A percentile compares a stretch with the other conserved stretches of the same genome.
Conservation (phyloP, 1,140 invertebrate species). For the Philaenus spumarius region DNA sequence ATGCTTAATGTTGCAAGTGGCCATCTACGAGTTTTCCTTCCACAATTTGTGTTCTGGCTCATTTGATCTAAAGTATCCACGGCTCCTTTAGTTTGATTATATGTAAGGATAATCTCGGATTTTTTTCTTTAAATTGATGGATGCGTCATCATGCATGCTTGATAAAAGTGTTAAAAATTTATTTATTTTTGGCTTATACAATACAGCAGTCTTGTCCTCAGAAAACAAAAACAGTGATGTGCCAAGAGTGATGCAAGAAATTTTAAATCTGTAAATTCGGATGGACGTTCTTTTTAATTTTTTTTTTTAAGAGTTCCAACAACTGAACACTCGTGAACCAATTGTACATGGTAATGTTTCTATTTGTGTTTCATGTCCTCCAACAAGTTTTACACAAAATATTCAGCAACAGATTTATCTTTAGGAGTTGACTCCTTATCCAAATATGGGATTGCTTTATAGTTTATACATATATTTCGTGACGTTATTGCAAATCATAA, state of each 20-base stretch:
- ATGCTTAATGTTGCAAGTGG: too few relatives aligned
- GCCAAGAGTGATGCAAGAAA: conserved; percentile 27
- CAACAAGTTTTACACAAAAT: too few relatives aligned
- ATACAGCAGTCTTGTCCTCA: conserved; percentile 27
- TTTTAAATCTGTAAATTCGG: background rate
- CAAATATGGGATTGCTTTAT: too few relatives aligned
- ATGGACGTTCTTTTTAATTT: too few relatives aligned
- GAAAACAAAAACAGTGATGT: background rate
- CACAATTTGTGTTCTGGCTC: conserved; percentile 32
- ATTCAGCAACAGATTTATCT: too few relatives aligned
- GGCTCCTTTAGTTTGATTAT: conserved; percentile 42
- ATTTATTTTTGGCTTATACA: conserved; percentile 26
- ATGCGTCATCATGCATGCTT: conserved; percentile 28
- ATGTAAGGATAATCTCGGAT: conserved; percentile 39
- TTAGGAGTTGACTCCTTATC: too few relatives aligned
- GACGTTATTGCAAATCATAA: too few relatives aligned
- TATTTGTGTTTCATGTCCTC: too few relatives aligned
- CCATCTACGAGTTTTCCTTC: conserved; percentile 31
- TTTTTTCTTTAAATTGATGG: conserved; percentile 29
- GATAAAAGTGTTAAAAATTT: conserved; percentile 30
- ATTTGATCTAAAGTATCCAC: conserved; percentile 43
- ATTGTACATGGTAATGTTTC: too few relatives aligned
- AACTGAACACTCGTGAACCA: too few relatives aligned
- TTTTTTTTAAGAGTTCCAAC: too few relatives aligned
- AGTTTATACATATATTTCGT: too few relatives aligned